These are phyloP conservation scores for Leptinotarsa defecta DNA, from an alignment of 1,140 invertebrate genomes.

Conservation along the genomic window DNA sequence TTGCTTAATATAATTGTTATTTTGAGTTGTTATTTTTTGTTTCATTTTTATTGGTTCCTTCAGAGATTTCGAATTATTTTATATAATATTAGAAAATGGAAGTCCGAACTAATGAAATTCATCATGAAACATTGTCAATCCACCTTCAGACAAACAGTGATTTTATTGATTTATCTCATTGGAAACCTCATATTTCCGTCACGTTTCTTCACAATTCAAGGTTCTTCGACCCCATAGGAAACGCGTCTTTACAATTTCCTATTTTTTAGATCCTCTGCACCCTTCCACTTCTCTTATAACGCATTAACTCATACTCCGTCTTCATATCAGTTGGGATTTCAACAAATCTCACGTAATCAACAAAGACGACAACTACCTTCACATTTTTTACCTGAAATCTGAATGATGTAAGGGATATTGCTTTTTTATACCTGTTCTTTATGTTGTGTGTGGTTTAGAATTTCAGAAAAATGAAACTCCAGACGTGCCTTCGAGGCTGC, in stretches of 20 bases:
- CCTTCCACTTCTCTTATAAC: not conserved
- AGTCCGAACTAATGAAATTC: too few relatives aligned
- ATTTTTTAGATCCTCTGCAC: not conserved
- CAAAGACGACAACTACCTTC: conserved; percentile 7
- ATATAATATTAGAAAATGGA: too few relatives aligned
- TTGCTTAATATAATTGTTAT: too few relatives aligned
- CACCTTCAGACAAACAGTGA: too few relatives aligned
- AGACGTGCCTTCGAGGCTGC: conserved; percentile 16
- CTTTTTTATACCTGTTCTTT: conserved; percentile 23
- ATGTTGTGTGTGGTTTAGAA: conserved; percentile 19
- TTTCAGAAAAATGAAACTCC: conserved; percentile 26
- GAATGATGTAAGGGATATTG: conserved; percentile 9
- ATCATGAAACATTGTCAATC: too few relatives aligned
- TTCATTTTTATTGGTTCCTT: too few relatives aligned
- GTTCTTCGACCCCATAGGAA: not conserved
- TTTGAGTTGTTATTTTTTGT: too few relatives aligned
- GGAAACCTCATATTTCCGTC: not conserved
- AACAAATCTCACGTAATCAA: conserved; percentile 8
- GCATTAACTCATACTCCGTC: conserved; percentile 2
- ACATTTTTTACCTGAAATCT: conserved; percentile 7
- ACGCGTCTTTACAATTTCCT: not conserved
- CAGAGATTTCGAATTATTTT: too few relatives aligned
- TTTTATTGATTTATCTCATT: not conserved
- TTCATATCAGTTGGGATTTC: not conserved
- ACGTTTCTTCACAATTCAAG: not conserved